Evolutionary conservation across 1,140 invertebrate species (phyloP), one percentile per base, ranked within the genome.

Genomic region (Cydia pomonella): DNA sequence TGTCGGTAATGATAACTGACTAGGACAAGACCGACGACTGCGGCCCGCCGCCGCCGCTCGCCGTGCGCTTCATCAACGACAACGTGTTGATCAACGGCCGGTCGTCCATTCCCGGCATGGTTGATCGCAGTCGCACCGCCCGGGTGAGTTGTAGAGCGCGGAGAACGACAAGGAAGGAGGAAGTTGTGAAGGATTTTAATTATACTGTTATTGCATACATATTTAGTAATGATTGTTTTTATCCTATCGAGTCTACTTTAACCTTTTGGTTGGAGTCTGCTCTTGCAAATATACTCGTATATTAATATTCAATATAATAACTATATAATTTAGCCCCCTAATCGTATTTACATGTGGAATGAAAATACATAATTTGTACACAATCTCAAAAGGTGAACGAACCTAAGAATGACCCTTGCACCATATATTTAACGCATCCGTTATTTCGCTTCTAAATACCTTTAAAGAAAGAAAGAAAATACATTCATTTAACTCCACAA

Each of bases 71-170:
- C 92, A 95, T 96, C 89, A 97, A 97, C 89, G 97, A 97, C 88
- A 98, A 98, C 90, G 94, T 98, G 79, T 95, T 98, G 85, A 97
- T 98, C 92, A 97, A 98, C 91, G 97, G 97, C 59, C 82, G 84
- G 73, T 92, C 90, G 76, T 92, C 89, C 73, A 85, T 91, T 82
- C 82, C 82, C 10, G 72, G 47, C 59, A 69, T 77, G 7, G 78
- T 82, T 63, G 77, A 87, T 80, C 76, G 73, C 18, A 83, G 88
- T 72, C 81, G 87, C 12, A 79, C 81, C 16, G 78, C 86, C 38
- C 85, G 86, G 88, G 89, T 91, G 72, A 41, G 66, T 25, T 3
- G 18, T 13, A 33, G 6, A 33, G 25, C 41, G 13, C 41, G 12
- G 29, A 33, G 3, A 41, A 25, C 7, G 18, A 59, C 6, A 18